A percentile compares a stretch with the other conserved stretches of the same genome.
phyloP scores from a whole-genome alignment of 1,140 invertebrate genomes.

The Trichonephila clavata region DNA sequence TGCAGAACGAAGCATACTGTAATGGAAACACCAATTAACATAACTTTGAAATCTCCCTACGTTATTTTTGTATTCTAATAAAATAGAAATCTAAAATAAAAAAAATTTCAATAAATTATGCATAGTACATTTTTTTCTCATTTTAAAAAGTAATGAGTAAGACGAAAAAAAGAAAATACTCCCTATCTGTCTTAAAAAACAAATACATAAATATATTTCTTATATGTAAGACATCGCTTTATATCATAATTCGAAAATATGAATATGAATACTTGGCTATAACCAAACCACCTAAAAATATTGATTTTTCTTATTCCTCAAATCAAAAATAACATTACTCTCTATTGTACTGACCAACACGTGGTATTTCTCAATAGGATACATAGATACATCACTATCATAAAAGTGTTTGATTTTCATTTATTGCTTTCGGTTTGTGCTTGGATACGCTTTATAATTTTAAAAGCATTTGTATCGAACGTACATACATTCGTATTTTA shows the following conservation, averaged over 20 bases:
- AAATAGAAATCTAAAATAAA: not conserved
- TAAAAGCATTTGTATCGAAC: not conserved
- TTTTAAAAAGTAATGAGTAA: not conserved
- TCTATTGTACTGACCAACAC: not conserved
- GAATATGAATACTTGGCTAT: not conserved
- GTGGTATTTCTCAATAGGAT: not conserved
- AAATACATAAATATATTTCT: not conserved
- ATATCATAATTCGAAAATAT: not conserved
- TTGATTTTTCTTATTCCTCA: not conserved
- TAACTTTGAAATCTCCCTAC: not conserved
- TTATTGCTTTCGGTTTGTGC: not conserved
- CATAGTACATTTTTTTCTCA: not conserved
- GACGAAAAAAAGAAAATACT: not conserved
- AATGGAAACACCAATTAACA: not conserved
- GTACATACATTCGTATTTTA: not conserved
- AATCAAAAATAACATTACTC: not conserved
- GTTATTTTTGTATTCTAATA: not conserved
- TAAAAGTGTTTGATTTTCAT: slow-evolving; percentile 2
- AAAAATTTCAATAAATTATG: not conserved
- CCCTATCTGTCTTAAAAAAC: not conserved
- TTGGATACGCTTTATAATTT: not conserved
- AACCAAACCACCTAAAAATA: not conserved
- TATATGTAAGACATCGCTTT: not conserved
- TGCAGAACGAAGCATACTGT: not conserved
- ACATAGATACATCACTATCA: not conserved